These are phyloP conservation scores for Drosophila sp. DNA, from an alignment of 1,140 invertebrate species.

Conservation along the genomic window DNA sequence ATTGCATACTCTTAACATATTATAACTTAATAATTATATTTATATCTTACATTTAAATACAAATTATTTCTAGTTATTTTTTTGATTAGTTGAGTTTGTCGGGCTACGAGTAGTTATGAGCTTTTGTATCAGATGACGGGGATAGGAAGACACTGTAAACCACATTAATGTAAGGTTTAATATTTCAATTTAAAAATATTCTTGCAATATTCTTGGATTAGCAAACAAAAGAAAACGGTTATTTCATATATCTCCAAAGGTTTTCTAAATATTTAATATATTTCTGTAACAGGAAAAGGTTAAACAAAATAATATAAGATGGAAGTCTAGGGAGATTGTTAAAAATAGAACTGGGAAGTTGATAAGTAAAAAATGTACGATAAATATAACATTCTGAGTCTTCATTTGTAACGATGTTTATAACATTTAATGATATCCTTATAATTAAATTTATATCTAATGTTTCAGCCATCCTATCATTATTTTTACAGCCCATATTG, in stretches of 20 bases:
- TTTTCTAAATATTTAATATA: neutral
- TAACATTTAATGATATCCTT: neutral
- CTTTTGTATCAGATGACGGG: neutral
- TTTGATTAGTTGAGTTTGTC: slow-evolving; percentile 19
- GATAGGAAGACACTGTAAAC: slow-evolving; percentile 11
- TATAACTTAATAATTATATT: too few relatives aligned
- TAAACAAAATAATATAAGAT: neutral
- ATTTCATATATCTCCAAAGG: too few relatives aligned
- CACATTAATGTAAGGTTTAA: neutral
- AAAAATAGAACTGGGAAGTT: neutral
- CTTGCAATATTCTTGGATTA: neutral
- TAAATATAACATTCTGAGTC: slow-evolving; percentile 1
- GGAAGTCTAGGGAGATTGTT: neutral
- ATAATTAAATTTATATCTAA: neutral
- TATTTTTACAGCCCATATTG: slow-evolving; percentile 50
- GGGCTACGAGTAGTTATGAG: neutral
- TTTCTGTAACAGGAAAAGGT: neutral
- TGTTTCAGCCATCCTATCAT: slow-evolving; percentile 25
- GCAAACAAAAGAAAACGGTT: too few relatives aligned
- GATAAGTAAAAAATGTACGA: neutral
- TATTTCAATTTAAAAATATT: neutral
- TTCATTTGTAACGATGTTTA: neutral
- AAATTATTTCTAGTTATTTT: slow-evolving; percentile 2
- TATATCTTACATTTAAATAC: slow-evolving; percentile 12
- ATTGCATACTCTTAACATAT: slow-evolving; percentile 24